Evolutionary conservation across 2,888 invertebrate genomes (phyloP).

Genomic region (Noctua comes): DNA sequence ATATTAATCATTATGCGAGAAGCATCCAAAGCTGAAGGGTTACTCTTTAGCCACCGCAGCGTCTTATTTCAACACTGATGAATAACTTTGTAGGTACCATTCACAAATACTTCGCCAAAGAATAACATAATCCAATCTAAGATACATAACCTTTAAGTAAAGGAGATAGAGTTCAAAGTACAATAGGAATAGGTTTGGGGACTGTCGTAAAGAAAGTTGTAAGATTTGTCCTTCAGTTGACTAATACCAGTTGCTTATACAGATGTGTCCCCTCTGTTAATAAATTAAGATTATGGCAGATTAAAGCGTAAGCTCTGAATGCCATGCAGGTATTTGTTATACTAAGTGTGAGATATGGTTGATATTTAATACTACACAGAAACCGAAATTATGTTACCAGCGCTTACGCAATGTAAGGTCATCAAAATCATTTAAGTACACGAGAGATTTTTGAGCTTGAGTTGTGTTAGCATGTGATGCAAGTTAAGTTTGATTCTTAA

Average conservation of each 20-base stretch:
- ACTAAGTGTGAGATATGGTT: constrained; percentile 55
- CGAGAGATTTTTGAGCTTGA: neutral
- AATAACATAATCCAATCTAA: neutral
- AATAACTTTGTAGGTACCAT: constrained; percentile 69
- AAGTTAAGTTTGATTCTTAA: too few relatives aligned
- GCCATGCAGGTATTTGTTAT: constrained; percentile 56
- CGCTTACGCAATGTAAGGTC: constrained; percentile 55
- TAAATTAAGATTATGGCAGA: constrained; percentile 82
- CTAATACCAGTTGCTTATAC: constrained; percentile 82
- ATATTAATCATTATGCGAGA: constrained; percentile 71
- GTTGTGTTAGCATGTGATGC: neutral
- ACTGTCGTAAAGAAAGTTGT: constrained; percentile 32
- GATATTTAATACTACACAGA: constrained; percentile 39
- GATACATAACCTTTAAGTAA: neutral
- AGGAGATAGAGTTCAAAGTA: constrained; percentile 12
- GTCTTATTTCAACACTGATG: constrained; percentile 76
- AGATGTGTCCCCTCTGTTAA: constrained; percentile 78
- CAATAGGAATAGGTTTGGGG: neutral
- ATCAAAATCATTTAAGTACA: constrained; percentile 54
- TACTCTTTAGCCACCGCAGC: constrained; percentile 68
- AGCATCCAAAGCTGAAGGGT: constrained; percentile 68
- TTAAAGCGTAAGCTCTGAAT: constrained; percentile 74
- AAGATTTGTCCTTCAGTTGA: constrained; percentile 68
- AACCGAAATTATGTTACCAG: constrained; percentile 38
- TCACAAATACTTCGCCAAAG: constrained; percentile 58